Conservation (phyloP, 2,113 vertebrate genomes). For the Zosterops borbonicus region DNA sequence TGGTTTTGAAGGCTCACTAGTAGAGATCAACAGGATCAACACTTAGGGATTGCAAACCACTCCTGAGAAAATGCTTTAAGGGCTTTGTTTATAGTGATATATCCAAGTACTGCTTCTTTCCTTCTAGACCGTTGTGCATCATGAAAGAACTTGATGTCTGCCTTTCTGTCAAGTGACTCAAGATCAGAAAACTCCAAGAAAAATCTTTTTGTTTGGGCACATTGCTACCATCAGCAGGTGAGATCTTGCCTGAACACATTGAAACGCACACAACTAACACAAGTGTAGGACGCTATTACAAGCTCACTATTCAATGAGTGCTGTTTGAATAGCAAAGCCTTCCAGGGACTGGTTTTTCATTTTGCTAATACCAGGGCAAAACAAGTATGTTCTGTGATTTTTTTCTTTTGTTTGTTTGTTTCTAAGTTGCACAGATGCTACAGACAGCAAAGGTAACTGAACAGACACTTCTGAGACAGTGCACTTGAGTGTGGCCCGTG, state of each 20-base stretch:
- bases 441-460: background rate
- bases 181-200: background rate
- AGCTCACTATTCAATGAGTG: background rate
- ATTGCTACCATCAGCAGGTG: background rate
- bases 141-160: background rate
- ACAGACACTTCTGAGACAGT: background rate
- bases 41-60: background rate
- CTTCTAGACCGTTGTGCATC: background rate
- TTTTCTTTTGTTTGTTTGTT: background rate
- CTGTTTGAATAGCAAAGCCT: background rate
- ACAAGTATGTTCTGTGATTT: background rate
- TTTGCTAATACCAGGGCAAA: background rate
- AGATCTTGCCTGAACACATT: accelerated
- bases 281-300: background rate
- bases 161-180: background rate
- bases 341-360: background rate
- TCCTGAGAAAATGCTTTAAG: background rate
- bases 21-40: background rate
- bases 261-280: background rate
- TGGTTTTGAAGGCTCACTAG: background rate
- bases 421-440: background rate
- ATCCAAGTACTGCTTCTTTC: background rate
- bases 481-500: background rate
- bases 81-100: background rate
- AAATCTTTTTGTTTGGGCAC: background rate